Evolutionary conservation across 2,797 vertebrate species (phyloP), one percentile per base, ranked within the genome.

Genomic region (Alectoris magna): DNA sequence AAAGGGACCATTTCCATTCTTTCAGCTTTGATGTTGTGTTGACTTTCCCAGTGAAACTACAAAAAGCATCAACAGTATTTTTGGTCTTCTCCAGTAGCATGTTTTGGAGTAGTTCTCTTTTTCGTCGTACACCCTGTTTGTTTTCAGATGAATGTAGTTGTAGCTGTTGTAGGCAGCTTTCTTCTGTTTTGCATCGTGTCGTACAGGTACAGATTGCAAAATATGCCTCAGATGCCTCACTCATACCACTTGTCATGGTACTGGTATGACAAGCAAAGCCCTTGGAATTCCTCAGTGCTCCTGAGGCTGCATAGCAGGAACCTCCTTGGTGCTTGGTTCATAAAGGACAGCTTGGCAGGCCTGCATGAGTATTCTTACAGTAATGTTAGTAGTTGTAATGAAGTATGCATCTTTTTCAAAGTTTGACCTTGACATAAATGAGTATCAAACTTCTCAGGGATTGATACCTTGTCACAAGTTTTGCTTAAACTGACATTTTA

Each of bases 101-200:
- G 62, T 78, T 92, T 87, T 92, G 66, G 83, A 87, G 73, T 89
- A 62, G 64, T 75, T 93, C 48, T 95, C 69, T 75, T 95, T 93
- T 91, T 90, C 58, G 58, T 92, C 70, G 26, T 29, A 66, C 67
- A 72, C 34, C 78, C 59, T 94, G 43, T 94, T 58, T 18, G 10
- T 94, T 96, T 90, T 82, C 88, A 88, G 91, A 73, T 82, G 85
- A 91, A 78, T 58, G 41, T 44, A 51, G 55, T 38, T 81, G 46
- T 72, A 93, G 68, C 48, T 91, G 60, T 90, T 53, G n/a, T 14
- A 85, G 90, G 67, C 88, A 84, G 48, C 59, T 95, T 83, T 56
- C 56, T 76, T 92, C 70, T 49, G 15, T 49, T 95, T 96, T 84
- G 38, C 77, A 78, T 71, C 86, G 63, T 77, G 85, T 93, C 88